These are phyloP conservation scores for Bombus polaris DNA, from an alignment of 1,140 invertebrate genomes.

Conservation along the genomic window DNA sequence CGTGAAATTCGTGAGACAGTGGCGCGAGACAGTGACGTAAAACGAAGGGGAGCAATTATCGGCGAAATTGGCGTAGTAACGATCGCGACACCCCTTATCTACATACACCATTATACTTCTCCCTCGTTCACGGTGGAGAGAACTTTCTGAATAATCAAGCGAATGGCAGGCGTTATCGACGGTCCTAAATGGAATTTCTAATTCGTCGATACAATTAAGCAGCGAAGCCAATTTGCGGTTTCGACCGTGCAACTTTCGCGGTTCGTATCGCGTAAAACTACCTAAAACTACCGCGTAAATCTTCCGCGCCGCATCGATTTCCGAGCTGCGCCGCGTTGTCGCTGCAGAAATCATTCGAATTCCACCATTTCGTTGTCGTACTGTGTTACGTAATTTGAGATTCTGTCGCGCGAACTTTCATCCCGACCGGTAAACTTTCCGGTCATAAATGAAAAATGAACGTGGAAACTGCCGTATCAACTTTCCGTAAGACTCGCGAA, in stretches of 20 bases:
- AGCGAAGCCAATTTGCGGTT: constrained; percentile 38
- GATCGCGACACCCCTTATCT: constrained; percentile 32
- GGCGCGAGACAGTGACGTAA: not conserved
- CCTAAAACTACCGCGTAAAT: constrained; percentile 9
- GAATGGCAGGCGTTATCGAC: constrained; percentile 28
- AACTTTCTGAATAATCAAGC: constrained; percentile 65
- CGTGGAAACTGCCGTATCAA: not conserved
- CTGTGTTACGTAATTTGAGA: constrained; percentile 65
- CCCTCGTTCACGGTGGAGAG: constrained; percentile 10
- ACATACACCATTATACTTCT: constrained; percentile 19
- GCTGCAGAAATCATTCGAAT: constrained; percentile 60
- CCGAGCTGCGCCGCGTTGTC: constrained; percentile 3
- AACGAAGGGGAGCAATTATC: constrained; percentile 51
- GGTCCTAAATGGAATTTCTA: constrained; percentile 64
- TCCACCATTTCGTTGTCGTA: constrained; percentile 52
- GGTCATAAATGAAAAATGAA: not conserved
- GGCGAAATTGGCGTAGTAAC: constrained; percentile 30
- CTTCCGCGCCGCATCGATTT: constrained; percentile 63
- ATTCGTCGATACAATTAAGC: constrained; percentile 62
- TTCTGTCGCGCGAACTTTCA: not conserved
- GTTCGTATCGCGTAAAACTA: constrained; percentile 9
- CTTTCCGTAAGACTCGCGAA: not conserved
- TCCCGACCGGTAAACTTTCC: not conserved
- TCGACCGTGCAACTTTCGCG: constrained; percentile 25
- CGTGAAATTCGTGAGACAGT: not conserved